Percentiles rank a stretch among this genome's conserved stretches.
phyloP scores from a whole-genome alignment of 2,113 vertebrate species.

The Merops nubicus region DNA sequence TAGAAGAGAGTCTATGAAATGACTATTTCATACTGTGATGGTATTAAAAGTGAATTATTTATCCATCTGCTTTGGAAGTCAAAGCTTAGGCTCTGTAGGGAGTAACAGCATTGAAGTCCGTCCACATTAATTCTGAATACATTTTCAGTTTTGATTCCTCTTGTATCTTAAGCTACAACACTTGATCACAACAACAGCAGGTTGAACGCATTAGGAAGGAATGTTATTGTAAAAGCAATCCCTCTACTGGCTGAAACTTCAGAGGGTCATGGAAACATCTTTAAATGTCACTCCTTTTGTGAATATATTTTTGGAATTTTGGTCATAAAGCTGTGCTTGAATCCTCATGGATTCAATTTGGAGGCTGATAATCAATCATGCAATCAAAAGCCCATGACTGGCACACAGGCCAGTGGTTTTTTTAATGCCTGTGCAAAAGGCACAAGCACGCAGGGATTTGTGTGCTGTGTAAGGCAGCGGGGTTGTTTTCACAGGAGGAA shows the following conservation, averaged over 20 bases:
- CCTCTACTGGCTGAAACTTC: constrained; percentile 44
- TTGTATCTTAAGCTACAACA: constrained; percentile 30
- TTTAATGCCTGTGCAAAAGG: background rate
- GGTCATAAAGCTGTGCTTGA: background rate
- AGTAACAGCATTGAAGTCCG: background rate
- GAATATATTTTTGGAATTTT: constrained; percentile 45
- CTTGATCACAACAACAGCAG: constrained; percentile 51
- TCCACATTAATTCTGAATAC: constrained; percentile 1
- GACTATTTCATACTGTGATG: background rate
- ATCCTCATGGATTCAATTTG: constrained; percentile 1
- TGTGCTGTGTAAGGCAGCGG: background rate
- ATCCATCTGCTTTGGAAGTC: constrained; percentile 25
- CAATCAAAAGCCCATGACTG: background rate
- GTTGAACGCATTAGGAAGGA: constrained; percentile 51
- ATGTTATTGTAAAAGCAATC: constrained; percentile 49
- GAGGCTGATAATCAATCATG: constrained; percentile 34
- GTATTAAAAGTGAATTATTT: constrained; percentile 47
- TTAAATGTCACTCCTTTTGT: constrained; percentile 29
- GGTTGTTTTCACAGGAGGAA: background rate
- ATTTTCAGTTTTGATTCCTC: constrained; percentile 46
- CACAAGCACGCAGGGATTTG: background rate
- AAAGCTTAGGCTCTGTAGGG: background rate
- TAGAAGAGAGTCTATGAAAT: constrained; percentile 25
- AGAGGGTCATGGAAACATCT: constrained; percentile 38
- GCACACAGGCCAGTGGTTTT: background rate